Evolutionary conservation across 2,888 invertebrate species (phyloP), one percentile per base, ranked within the genome.

Genomic region (Panzeria rudis): DNA sequence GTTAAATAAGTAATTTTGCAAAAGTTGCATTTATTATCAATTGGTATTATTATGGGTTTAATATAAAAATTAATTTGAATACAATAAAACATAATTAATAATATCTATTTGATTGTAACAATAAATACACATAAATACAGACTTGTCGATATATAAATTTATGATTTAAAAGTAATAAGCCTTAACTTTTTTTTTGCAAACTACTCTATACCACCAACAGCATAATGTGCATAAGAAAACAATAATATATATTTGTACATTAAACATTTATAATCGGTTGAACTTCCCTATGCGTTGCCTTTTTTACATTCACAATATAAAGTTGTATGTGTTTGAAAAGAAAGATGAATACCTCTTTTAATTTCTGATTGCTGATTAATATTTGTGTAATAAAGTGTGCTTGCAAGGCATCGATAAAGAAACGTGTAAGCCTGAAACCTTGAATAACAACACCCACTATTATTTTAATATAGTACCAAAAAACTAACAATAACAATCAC

Each of bases 181-280:
- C 17, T 66, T 66, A 47, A 66, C 17, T 6, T 32, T n/a, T 47
- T n/a, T 32, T 47, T 15, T n/a, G 23, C 23, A 13, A 29, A 47
- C 13, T 3, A 41, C 13, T 25, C 29, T 29, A 1, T 59, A 35
- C 3, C 11, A 38, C 20, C 11, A 38, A 13, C 35, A 61, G 7
- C n/a, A 23, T 15, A 20, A 38, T 20, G 0, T 6, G 0, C 4
- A 64, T 15, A 76, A n/a, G 5, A 66, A 59, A 23, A 35, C 64
- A 62, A 56, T 17, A 56, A 68, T 35, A 25, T n/a, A 29, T 25
- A 64, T 75, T 62, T 15, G 35, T 64, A 54, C 17, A 78, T 41
- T 44, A 73, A 73, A 73, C 78, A 78, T 17, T 59, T 1, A 41
- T 15, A 72, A 77, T 77, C 66, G 77, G 72, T 72, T 83, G 35